These are phyloP conservation scores for Thripadectes ignobilis DNA, from an alignment of 2,797 vertebrate species.

Conservation along the genomic window DNA sequence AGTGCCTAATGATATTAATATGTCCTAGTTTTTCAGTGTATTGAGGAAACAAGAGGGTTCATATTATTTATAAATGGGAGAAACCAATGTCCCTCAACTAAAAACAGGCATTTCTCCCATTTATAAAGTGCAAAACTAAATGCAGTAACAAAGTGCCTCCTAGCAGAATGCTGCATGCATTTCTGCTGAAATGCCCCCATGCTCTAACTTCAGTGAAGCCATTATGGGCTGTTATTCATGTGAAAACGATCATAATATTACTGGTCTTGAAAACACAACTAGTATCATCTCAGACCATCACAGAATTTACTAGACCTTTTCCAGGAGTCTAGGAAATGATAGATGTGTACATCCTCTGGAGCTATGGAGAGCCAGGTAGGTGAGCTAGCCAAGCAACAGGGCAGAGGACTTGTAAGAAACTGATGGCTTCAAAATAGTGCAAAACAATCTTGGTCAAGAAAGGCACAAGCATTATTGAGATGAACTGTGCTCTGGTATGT, in stretches of 20 bases:
- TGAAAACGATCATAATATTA: not conserved
- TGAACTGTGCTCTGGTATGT: not conserved
- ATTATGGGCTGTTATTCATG: not conserved
- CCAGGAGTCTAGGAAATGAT: not conserved
- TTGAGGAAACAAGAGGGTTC: not conserved
- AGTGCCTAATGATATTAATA: not conserved
- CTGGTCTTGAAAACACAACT: not conserved
- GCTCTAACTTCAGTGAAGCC: not conserved
- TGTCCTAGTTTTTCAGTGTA: not conserved
- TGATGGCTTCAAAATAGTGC: not conserved
- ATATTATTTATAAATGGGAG: too few species aligned
- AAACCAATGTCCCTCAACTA: not conserved
- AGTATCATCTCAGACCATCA: not conserved
- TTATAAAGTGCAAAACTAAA: not conserved
- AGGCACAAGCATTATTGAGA: not conserved
- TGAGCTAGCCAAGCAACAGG: not conserved
- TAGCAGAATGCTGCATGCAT: not conserved
- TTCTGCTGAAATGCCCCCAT: not conserved
- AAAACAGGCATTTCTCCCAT: not conserved
- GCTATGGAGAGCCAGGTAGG: not conserved
- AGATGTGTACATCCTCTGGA: not conserved
- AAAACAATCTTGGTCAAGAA: not conserved
- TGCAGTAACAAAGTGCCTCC: not conserved
- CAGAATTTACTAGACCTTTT: not conserved
- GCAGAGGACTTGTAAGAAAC: not conserved